Conservation (phyloP, 1,140 invertebrate species). For the Artemia franciscana region DNA sequence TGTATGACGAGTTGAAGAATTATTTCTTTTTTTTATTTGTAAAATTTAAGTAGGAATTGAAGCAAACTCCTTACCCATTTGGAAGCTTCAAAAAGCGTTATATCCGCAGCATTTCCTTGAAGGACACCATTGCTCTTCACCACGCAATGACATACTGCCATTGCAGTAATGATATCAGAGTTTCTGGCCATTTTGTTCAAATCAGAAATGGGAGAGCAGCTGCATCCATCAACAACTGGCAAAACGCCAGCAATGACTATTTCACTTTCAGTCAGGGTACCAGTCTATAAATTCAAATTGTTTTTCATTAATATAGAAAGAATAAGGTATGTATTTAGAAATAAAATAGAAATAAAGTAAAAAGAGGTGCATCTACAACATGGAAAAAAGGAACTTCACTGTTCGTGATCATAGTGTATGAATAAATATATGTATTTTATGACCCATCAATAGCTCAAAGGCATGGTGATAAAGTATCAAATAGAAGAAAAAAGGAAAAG, state of each 20-base stretch:
- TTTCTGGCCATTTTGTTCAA: conserved; percentile 7
- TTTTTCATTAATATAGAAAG: background rate
- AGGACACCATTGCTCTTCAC: conserved; percentile 15
- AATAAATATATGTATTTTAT: too few relatives aligned
- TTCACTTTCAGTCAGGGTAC: conserved; percentile 18
- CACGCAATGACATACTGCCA: conserved; percentile 18
- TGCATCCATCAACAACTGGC: conserved; percentile 7
- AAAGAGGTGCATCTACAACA: too few relatives aligned
- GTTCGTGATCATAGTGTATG: too few relatives aligned
- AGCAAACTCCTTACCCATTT: conserved; percentile 12
- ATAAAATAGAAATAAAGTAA: too few relatives aligned
- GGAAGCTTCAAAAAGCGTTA: conserved; percentile 16
- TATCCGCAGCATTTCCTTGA: conserved; percentile 16
- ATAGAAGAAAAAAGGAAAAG: too few relatives aligned
- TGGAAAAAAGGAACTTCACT: too few relatives aligned
- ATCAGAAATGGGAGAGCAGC: conserved; percentile 8
- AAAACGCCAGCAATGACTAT: conserved; percentile 17
- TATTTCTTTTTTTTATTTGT: too few relatives aligned
- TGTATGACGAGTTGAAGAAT: too few relatives aligned
- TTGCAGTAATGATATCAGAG: conserved; percentile 9
- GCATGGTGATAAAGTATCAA: too few relatives aligned
- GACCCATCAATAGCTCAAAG: too few relatives aligned
- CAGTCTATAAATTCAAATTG: conserved; percentile 14
- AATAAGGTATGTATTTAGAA: too few relatives aligned
- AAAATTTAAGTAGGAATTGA: background rate